Base-by-base conservation (phyloP, 1,140 invertebrate species). In the Calliphora vicina region DNA sequence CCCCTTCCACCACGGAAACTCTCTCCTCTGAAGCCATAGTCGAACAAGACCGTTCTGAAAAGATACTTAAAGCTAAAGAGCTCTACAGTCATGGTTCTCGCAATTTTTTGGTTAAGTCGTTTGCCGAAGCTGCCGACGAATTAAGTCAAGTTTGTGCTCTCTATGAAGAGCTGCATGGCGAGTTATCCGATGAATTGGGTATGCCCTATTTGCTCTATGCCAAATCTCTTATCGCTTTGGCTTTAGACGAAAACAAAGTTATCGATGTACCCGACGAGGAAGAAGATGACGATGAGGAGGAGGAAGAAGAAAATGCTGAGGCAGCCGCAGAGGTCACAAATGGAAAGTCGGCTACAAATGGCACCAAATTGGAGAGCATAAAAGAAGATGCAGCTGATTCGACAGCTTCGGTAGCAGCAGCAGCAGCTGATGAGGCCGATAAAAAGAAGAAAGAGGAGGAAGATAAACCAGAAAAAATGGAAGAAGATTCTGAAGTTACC, bases 91-190 rank as follows among this genome's bases (percentile, higher is more conserved):
- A 95, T 84, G 95, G 95, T 43, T 95, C 94, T 87, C 92, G 95
- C 2, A 94, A 95, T 87, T 92, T 96, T 83, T 87, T 96, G 4
- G 94, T 96, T 25, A 93, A 94, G 83, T 95, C 96, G 87, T 94
- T 95, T 85, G 91, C 91, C 20, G 93, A 92, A 83, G 95, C 96
- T 27, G 95, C 95, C 4, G 92, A 93, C 80, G 92, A 94, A 26
- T 91, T 96, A 13, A 93, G 94, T 81, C 93, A 95, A 86, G 94
- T 95, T 2, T 95, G 95, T 86, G 91, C 93, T 84, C 85, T 95
- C 15, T 91, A 95, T 73, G 92, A 91, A 10, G 89, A 93, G 25
- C 89, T 94, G 20, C 94, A 94, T 90, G 96, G 96, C 5, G 94
- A 96, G 82, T 91, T 93, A 25, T 94, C 93, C 1, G 92, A 93